Base-by-base conservation (phyloP, 2,888 invertebrate genomes). In the Andrena bicolor region DNA sequence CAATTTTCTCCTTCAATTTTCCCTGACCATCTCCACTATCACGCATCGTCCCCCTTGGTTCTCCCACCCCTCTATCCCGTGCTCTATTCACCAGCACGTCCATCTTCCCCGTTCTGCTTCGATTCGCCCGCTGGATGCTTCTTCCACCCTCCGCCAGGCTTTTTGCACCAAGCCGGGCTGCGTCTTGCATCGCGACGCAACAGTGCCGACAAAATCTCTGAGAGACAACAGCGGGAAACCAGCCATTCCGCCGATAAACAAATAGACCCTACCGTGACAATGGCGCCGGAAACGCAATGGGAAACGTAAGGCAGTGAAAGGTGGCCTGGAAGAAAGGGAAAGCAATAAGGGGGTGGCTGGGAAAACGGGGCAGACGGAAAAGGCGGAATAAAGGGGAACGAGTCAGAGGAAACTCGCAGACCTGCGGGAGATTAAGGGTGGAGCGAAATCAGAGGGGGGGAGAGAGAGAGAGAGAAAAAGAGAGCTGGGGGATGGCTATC, bases 1-100 rank as follows among this genome's bases (percentile, higher is more conserved):
- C 80, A 72, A 80, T 80, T 80, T 66, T 80, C 80, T 72, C 71
- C 72, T 71, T 80, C 71, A 80, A 80, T 80, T 68, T 80, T 66
- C 64, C 7, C 53, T 26, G 23, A 64, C 70, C 58, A 13, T 79
- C 41, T 49, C 69, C 26, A 16, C 49, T 49, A 79, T 68, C 80
- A 4, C 66, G 49, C 66, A 28, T 61, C 69, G 13, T 63, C 35
- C 80, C n/a, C 16, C 80, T 61, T 20, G 48, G 16, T 28, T 51
- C 41, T 10, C 23, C 28, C 20, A 10, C 20, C 13, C 23, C 48
- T 63, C 70, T 32, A 51, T 53, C 53, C 56, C 16, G 13, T 28
- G 26, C 58, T 64, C 70, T 79, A 70, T 79, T 70, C 79, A 64
- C 41, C 64, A 49, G 13, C n/a, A 30, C 56, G 35, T 64, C 64